A percentile compares a stretch with the other conserved stretches of the same genome.
These are phyloP conservation scores for Stigmatopora argus DNA, from an alignment of 2,113 vertebrate genomes.

Conservation along the genomic window DNA sequence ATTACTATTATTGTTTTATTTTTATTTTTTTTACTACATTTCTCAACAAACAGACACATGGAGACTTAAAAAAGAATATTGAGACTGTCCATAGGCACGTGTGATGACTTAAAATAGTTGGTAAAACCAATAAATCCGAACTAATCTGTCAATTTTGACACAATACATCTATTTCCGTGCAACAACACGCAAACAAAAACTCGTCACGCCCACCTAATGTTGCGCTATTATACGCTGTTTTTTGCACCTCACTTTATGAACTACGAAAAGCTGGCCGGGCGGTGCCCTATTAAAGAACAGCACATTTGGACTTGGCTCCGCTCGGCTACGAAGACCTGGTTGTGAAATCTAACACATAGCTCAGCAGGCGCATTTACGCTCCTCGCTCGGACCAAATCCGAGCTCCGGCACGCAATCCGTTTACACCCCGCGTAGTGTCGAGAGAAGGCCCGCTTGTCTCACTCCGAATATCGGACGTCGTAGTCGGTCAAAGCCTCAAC, in stretches of 20 bases:
- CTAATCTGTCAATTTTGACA: not conserved
- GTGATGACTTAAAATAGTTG: not conserved
- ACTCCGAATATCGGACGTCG: constrained; percentile 18
- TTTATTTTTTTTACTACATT: too few species aligned
- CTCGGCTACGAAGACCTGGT: constrained; percentile 6
- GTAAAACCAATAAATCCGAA: not conserved
- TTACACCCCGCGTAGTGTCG: constrained; percentile 38
- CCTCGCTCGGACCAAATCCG: constrained; percentile 49
- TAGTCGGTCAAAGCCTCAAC: constrained; percentile 7
- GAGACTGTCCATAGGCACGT: not conserved
- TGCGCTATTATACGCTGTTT: constrained; percentile 18
- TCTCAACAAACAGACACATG: too few species aligned
- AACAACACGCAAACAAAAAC: constrained; percentile 17
- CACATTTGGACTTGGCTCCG: constrained; percentile 9
- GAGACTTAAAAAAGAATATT: too few species aligned
- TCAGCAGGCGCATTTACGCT: constrained; percentile 64
- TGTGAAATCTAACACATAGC: constrained; percentile 25
- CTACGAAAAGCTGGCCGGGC: not conserved
- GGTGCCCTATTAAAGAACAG: constrained; percentile 5
- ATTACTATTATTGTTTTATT: too few species aligned
- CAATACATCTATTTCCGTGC: not conserved
- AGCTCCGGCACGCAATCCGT: constrained; percentile 56
- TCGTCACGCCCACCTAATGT: constrained; percentile 56
- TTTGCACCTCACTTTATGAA: constrained; percentile 10
- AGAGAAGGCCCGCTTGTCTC: constrained; percentile 37